Conservation (phyloP, 2,797 vertebrate genomes). For the Podarcis siculus region DNA sequence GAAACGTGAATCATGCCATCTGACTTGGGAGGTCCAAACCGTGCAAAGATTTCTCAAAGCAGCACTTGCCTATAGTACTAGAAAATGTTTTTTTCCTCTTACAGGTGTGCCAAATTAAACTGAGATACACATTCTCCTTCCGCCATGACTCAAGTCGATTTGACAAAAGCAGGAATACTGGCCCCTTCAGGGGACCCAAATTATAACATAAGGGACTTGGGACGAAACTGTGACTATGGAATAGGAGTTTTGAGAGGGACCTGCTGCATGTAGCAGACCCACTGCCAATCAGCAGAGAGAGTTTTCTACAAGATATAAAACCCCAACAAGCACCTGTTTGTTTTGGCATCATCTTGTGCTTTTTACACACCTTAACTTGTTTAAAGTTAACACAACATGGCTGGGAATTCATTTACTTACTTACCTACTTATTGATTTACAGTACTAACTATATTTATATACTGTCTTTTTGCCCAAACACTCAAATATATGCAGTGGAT, state of each 20-base stretch:
- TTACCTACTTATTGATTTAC: too few relatives aligned
- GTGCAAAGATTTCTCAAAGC: neutral
- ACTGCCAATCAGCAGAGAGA: neutral
- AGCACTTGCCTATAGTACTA: neutral
- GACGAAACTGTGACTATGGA: neutral
- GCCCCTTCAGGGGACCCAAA: neutral
- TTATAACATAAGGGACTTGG: too few relatives aligned
- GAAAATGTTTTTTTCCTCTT: neutral
- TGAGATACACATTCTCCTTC: neutral
- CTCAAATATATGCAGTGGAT: neutral
- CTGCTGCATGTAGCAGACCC: neutral
- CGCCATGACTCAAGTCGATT: neutral
- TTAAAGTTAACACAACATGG: neutral
- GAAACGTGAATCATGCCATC: neutral
- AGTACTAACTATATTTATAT: neutral
- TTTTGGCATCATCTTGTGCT: neutral
- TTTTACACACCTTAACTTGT: neutral
- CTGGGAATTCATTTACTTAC: neutral
- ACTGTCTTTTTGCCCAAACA: neutral
- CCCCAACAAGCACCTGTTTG: neutral
- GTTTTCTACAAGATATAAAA: neutral
- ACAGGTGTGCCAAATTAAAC: neutral
- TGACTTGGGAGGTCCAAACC: neutral
- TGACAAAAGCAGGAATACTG: neutral
- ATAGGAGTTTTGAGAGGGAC: neutral